Percentiles rank a stretch among this genome's conserved stretches.
These are phyloP conservation scores for Gymnocheta viridis DNA, from an alignment of 2,888 invertebrate species.

Conservation along the genomic window DNA sequence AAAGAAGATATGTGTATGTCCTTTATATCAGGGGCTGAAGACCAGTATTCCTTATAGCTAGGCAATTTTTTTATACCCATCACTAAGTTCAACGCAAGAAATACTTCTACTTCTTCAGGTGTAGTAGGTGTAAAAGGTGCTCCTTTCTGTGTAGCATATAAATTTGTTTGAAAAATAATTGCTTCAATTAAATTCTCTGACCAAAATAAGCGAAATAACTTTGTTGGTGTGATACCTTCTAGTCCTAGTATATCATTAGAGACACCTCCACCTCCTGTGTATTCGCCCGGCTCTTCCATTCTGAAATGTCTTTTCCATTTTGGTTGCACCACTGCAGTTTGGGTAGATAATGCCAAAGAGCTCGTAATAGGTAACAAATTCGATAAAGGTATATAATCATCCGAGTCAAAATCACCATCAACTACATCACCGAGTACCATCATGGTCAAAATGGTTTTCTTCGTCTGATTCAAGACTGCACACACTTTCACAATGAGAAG, in stretches of 20 bases:
- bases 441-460: conserved; percentile 4
- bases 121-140: no score
- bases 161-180: conserved; percentile 28
- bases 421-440: conserved; percentile 23
- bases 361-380: conserved; percentile 19
- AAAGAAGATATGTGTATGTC: conserved; percentile 28
- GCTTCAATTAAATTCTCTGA: background rate
- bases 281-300: background rate
- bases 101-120: no score
- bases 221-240: background rate
- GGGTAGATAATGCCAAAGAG: background rate
- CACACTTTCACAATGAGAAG: conserved; percentile 3
- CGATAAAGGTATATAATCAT: conserved; percentile 25
- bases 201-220: conserved; percentile 7
- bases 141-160: conserved; percentile 29
- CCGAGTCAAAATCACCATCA: conserved; percentile 21
- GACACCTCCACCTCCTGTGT: background rate
- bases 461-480: background rate
- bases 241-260: background rate
- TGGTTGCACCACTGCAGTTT: conserved; percentile 8
- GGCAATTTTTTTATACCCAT: no score
- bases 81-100: no score
- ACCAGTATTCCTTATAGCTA: conserved; percentile 29
- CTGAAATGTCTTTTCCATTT: background rate
- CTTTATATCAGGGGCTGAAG: conserved; percentile 31